Percentiles rank a stretch among this genome's conserved stretches.
Evolutionary conservation across 2,888 invertebrate species (phyloP).

Genomic region (Chrysodeixis includens): DNA sequence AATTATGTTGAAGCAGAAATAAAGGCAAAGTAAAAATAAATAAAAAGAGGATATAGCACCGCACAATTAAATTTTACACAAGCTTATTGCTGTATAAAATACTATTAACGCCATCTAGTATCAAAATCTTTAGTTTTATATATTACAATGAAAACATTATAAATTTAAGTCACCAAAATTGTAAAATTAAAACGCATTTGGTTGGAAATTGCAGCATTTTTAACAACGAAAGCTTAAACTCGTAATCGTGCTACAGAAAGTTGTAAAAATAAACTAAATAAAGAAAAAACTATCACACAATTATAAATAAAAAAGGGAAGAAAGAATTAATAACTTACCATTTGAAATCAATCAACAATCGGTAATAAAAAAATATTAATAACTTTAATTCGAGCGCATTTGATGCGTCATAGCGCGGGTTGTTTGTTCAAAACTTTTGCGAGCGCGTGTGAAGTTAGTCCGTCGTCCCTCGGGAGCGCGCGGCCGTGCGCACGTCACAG

Average conservation of each 20-base stretch:
- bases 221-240: neutral
- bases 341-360: constrained; percentile 42
- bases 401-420: constrained; percentile 37
- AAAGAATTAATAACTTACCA: constrained; percentile 38
- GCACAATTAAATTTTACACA: no score
- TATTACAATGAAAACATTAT: no score
- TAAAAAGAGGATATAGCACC: no score
- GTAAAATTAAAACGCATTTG: no score
- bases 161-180: no score
- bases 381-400: constrained; percentile 38
- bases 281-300: neutral
- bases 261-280: neutral
- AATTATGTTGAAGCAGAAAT: no score
- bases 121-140: no score
- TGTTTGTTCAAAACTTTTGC: constrained; percentile 60
- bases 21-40: no score
- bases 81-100: no score
- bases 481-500: constrained; percentile 72
- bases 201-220: no score
- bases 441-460: constrained; percentile 75
- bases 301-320: neutral
- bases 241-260: neutral
- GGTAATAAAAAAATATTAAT: constrained; percentile 45
- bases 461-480: constrained; percentile 64
- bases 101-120: no score